Percentiles rank a stretch among this genome's conserved stretches.
phyloP scores from a whole-genome alignment of 2,113 vertebrate species.

The Excalfactoria chinensis region DNA sequence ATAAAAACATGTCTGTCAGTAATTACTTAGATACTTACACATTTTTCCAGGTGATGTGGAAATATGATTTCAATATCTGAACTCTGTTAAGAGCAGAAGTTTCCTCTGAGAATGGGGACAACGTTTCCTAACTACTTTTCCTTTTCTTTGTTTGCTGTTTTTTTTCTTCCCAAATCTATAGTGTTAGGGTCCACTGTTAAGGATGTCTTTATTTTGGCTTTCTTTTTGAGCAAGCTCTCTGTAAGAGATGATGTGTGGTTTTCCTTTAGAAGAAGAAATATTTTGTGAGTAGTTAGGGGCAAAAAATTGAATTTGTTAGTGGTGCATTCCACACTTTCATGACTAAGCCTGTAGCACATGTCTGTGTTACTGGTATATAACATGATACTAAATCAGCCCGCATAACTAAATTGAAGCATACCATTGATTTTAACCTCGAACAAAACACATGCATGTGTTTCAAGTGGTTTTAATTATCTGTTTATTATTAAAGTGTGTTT shows the following conservation, averaged over 20 bases:
- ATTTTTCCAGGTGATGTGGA: conserved; percentile 28
- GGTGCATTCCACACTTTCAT: conserved; percentile 67
- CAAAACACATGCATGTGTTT: conserved; percentile 62
- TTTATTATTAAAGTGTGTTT: conserved; percentile 61
- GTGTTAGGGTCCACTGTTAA: conserved; percentile 54
- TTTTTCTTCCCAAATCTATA: conserved; percentile 6
- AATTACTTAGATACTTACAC: conserved; percentile 12
- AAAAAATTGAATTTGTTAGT: conserved; percentile 69
- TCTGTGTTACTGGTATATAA: conserved; percentile 66
- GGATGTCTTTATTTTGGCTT: conserved; percentile 62
- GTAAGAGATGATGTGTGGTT: conserved; percentile 29
- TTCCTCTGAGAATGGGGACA: background rate
- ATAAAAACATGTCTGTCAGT: conserved; percentile 19
- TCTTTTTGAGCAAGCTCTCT: conserved; percentile 54
- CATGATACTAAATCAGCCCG: conserved; percentile 61
- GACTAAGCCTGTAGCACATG: conserved; percentile 64
- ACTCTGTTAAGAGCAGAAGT: background rate
- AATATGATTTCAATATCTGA: background rate
- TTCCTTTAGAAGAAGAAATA: conserved; percentile 42
- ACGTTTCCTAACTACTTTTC: background rate
- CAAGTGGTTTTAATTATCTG: conserved; percentile 71
- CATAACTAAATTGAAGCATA: conserved; percentile 71
- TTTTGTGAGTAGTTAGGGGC: conserved; percentile 51
- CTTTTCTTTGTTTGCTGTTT: background rate
- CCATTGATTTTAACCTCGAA: conserved; percentile 69